phyloP scores from a whole-genome alignment of 2,113 vertebrate genomes.

The Melanostigma gelatinosum region DNA sequence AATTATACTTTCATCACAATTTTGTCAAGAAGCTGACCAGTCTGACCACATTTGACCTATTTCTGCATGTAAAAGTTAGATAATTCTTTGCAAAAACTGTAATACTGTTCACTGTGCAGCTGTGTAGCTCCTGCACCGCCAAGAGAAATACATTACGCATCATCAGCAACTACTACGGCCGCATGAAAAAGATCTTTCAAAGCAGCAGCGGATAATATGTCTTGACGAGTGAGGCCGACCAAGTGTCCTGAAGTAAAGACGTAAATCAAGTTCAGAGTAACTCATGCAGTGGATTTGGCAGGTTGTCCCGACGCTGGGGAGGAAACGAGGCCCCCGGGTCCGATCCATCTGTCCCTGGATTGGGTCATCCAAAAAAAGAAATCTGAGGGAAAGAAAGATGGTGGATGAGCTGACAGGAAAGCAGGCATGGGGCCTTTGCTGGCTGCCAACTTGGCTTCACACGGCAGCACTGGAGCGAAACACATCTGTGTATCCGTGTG shows the following conservation, averaged over 20 bases:
- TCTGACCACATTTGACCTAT: background rate
- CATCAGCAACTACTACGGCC: constrained; percentile 1
- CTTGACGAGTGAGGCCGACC: constrained; percentile 26
- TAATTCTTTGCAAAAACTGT: background rate
- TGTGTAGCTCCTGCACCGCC: too few species aligned
- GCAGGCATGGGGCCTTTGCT: background rate
- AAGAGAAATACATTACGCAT: background rate
- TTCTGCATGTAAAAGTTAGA: background rate
- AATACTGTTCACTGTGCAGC: background rate
- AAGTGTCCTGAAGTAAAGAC: constrained; percentile 11
- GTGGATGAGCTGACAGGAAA: constrained; percentile 50
- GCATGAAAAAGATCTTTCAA: background rate
- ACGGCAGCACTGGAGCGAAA: constrained; percentile 37
- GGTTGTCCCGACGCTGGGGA: constrained; percentile 23
- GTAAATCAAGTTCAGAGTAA: constrained; percentile 38
- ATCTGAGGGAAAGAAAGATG: constrained; percentile 55
- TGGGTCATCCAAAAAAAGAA: constrained; percentile 53
- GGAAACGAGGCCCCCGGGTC: constrained; percentile 33
- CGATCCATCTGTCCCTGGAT: constrained; percentile 63
- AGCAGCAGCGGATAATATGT: constrained; percentile 21
- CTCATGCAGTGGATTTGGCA: constrained; percentile 41
- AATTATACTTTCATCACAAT: background rate
- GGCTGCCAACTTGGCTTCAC: constrained; percentile 61
- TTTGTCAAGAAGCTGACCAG: background rate
- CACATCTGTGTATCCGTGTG: constrained; percentile 62